A percentile compares a stretch with the other conserved stretches of the same genome.
phyloP scores from a whole-genome alignment of 2,797 vertebrate genomes.

The Podargus strigoides region DNA sequence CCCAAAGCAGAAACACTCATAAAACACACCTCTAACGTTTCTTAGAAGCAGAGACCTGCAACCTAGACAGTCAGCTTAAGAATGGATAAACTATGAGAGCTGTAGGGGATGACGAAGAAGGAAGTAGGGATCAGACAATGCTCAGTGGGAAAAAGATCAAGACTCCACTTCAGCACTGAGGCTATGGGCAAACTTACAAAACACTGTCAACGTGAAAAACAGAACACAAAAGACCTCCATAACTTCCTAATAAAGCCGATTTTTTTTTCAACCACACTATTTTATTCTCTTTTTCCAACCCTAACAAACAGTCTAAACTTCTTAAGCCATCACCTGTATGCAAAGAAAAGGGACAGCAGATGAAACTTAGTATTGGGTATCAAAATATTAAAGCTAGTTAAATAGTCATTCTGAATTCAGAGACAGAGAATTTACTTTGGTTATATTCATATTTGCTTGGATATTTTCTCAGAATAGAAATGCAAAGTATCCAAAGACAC shows the following conservation, averaged over 20 bases:
- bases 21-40: background rate
- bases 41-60: background rate
- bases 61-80: background rate
- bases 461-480: constrained; percentile 55
- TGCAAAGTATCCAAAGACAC: constrained; percentile 40
- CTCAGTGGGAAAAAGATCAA: constrained; percentile 40
- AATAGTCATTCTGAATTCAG: constrained; percentile 44
- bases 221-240: background rate
- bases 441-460: constrained; percentile 56
- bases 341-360: background rate
- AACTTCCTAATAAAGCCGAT: background rate
- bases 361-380: background rate
- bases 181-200: background rate
- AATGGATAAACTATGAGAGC: background rate
- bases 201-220: background rate
- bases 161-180: constrained; percentile 23
- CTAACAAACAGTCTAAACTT: background rate
- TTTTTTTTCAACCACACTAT: background rate
- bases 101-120: background rate
- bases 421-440: constrained; percentile 51
- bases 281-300: background rate
- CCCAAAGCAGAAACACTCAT: background rate
- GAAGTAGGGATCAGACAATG: background rate
- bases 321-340: background rate
- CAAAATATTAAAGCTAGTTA: constrained; percentile 43